Percentiles rank a stretch among this genome's conserved stretches.
Evolutionary conservation across 2,888 invertebrate species (phyloP).

Genomic region (Dryococelus australis): DNA sequence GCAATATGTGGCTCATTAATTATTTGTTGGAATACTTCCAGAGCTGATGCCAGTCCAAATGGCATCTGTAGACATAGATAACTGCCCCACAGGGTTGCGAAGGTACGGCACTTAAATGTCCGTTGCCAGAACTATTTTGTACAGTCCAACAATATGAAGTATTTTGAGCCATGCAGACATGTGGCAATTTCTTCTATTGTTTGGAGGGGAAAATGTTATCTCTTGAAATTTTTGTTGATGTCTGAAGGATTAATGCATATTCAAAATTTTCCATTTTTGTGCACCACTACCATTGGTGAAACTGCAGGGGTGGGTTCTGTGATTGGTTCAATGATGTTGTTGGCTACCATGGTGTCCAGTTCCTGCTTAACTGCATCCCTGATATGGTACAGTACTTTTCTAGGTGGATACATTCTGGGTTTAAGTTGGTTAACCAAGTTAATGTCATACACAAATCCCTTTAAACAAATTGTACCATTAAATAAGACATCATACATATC

Average conservation of each 20-base stretch:
- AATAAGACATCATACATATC: not conserved
- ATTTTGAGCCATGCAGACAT: not conserved
- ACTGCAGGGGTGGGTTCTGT: too few relatives aligned
- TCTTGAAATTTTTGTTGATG: not conserved
- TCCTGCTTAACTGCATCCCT: not conserved
- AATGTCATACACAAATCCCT: not conserved
- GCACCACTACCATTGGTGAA: not conserved
- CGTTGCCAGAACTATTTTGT: not conserved
- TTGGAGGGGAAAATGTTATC: not conserved
- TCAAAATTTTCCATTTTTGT: not conserved
- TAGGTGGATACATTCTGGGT: not conserved
- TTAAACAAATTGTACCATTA: not conserved
- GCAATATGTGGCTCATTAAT: not conserved
- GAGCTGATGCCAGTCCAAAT: not conserved
- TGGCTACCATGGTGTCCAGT: not conserved
- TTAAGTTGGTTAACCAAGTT: not conserved
- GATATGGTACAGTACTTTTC: not conserved
- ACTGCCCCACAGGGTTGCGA: not conserved
- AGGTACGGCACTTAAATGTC: not conserved
- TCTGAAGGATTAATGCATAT: not conserved
- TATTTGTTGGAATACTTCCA: not conserved
- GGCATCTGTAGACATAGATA: not conserved
- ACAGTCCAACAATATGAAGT: not conserved
- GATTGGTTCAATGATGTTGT: not conserved
- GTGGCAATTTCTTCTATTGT: not conserved